Evolutionary conservation across 2,113 vertebrate genomes (phyloP).

Genomic region (Bolborhynchus lineola): DNA sequence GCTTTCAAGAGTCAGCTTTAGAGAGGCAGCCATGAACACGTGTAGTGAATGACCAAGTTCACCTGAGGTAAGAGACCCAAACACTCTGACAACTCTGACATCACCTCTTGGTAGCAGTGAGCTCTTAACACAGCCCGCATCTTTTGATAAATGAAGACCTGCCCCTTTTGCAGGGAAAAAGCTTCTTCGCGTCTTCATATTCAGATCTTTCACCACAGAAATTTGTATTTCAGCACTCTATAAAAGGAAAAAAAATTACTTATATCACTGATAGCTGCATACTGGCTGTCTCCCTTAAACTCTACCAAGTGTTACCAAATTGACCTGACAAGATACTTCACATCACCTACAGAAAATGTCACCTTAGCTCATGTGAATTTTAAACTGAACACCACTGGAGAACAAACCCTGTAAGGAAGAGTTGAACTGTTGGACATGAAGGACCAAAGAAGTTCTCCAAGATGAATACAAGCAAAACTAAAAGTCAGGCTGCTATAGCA

Average conservation of each 20-base stretch:
- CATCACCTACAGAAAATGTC: not conserved
- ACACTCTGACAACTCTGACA: not conserved
- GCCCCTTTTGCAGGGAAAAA: not conserved
- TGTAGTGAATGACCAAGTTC: rapidly evolving
- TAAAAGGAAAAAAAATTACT: not conserved
- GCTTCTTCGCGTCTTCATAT: not conserved
- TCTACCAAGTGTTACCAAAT: not conserved
- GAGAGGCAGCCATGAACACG: not conserved
- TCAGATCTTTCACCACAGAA: not conserved
- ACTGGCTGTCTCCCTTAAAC: not conserved
- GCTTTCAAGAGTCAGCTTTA: not conserved
- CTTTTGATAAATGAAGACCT: not conserved
- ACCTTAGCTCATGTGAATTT: not conserved
- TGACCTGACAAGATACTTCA: not conserved
- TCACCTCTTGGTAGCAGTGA: not conserved
- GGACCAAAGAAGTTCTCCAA: not conserved
- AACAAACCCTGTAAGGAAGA: not conserved
- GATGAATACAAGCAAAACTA: not conserved
- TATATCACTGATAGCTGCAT: not conserved
- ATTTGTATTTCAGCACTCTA: not conserved
- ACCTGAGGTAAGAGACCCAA: not conserved
- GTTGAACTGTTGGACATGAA: not conserved
- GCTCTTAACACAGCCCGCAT: not conserved
- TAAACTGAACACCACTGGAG: not conserved
- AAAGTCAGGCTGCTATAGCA: not conserved